A percentile compares a stretch with the other conserved stretches of the same genome.
These are phyloP conservation scores for Drosophila diplacantha DNA, from an alignment of 2,888 invertebrate species.

Conservation along the genomic window DNA sequence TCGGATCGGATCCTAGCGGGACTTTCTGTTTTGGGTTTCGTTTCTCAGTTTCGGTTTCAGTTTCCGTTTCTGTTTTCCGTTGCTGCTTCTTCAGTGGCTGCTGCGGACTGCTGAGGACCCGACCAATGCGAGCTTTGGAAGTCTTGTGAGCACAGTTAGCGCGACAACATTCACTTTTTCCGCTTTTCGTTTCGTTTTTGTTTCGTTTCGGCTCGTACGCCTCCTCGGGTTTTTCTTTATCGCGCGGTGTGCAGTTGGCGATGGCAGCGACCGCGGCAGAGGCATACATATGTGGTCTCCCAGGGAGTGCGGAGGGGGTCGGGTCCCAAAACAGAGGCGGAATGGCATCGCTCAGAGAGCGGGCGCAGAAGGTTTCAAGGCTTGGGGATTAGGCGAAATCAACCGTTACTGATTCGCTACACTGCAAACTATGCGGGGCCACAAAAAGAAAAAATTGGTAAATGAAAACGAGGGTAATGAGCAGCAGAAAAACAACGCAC, in stretches of 20 bases:
- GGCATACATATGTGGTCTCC: slow-evolving; percentile 3
- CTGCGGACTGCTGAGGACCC: slow-evolving; percentile 63
- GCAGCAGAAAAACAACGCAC: no score
- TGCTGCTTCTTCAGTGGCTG: slow-evolving; percentile 22
- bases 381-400: slow-evolving; percentile 14
- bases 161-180: slow-evolving; percentile 71
- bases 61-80: not conserved
- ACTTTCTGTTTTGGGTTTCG: slow-evolving; percentile 18
- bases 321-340: slow-evolving; percentile 16
- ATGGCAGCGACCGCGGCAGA: slow-evolving; percentile 6
- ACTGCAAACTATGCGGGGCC: not conserved
- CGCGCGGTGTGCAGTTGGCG: slow-evolving; percentile 49
- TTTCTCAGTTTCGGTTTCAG: not conserved
- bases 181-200: slow-evolving; percentile 14
- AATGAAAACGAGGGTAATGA: not conserved
- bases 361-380: slow-evolving; percentile 17
- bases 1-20: slow-evolving; percentile 16
- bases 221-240: slow-evolving; percentile 74
- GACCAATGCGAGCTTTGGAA: slow-evolving; percentile 73
- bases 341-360: slow-evolving; percentile 12
- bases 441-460: not conserved
- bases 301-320: slow-evolving; percentile 7
- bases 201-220: slow-evolving; percentile 45
- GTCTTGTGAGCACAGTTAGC: slow-evolving; percentile 72
- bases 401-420: slow-evolving; percentile 21